These are phyloP conservation scores for Prenolepis imparis DNA, from an alignment of 2,888 invertebrate species.

Conservation along the genomic window DNA sequence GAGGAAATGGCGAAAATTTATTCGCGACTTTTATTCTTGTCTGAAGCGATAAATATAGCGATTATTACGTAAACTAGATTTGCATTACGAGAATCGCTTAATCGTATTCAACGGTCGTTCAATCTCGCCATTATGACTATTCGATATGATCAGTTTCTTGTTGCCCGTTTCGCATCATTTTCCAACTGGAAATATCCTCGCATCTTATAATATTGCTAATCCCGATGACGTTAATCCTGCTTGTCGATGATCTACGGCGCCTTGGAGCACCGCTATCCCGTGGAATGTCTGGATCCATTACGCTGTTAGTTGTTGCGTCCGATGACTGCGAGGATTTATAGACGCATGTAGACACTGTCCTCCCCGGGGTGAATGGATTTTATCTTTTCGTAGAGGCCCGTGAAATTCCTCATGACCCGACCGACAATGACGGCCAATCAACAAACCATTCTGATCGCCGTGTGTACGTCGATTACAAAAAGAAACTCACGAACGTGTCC, in stretches of 20 bases:
- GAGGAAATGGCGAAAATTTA: neutral
- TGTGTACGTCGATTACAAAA: conserved; percentile 19
- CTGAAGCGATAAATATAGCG: neutral
- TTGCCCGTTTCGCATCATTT: neutral
- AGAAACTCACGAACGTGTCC: conserved; percentile 7
- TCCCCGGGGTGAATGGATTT: conserved; percentile 39
- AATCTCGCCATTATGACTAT: conserved; percentile 19
- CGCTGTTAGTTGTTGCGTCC: conserved; percentile 55
- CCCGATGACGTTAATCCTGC: conserved; percentile 46
- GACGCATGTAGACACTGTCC: conserved; percentile 48
- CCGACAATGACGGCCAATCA: conserved; percentile 41
- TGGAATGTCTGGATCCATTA: conserved; percentile 56
- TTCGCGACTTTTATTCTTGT: neutral
- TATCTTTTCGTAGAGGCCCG: conserved; percentile 48
- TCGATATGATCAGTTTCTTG: neutral
- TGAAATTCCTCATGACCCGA: conserved; percentile 41
- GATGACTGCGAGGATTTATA: conserved; percentile 62
- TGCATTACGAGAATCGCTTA: neutral
- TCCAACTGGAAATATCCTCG: conserved; percentile 12
- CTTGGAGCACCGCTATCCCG: conserved; percentile 46
- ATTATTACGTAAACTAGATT: conserved; percentile 1
- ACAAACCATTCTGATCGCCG: conserved; percentile 41
- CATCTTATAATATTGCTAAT: conserved; percentile 32
- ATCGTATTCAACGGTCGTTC: neutral
- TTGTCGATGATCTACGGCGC: conserved; percentile 44